Percentiles rank a stretch among this genome's conserved stretches.
Evolutionary conservation across 2,113 vertebrate genomes (phyloP).

Genomic region (Archilochus colubris): DNA sequence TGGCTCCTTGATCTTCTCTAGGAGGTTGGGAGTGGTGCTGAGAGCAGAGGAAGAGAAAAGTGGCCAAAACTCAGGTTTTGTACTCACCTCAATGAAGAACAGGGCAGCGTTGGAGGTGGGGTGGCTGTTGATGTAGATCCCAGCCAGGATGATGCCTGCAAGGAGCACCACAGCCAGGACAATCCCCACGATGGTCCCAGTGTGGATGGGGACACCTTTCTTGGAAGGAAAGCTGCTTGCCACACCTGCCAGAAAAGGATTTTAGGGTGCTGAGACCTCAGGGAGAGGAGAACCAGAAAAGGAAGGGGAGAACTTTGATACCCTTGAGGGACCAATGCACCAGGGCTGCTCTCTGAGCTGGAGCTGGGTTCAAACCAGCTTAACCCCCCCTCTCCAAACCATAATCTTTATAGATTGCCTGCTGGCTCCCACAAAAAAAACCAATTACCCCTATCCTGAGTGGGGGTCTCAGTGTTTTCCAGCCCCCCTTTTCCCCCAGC

Average conservation of each 20-base stretch:
- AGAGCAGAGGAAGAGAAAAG: background rate
- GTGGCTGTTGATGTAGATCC: conserved; percentile 89
- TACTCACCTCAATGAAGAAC: conserved; percentile 91
- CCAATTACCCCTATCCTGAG: background rate
- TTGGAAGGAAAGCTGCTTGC: conserved; percentile 52
- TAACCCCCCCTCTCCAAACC: background rate
- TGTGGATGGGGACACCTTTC: conserved; percentile 73
- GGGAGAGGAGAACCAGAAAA: too few relatives aligned
- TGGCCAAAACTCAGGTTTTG: rapidly evolving
- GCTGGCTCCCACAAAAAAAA: background rate
- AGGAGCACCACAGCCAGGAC: conserved; percentile 85
- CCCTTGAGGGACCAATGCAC: too few relatives aligned
- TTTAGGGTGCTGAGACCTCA: background rate
- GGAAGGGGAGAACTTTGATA: too few relatives aligned
- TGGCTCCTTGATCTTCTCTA: background rate
- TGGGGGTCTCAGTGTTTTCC: background rate
- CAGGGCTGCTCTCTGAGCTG: too few relatives aligned
- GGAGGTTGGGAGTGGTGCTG: background rate
- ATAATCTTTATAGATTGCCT: background rate
- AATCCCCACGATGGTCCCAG: conserved; percentile 87
- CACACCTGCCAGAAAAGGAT: conserved; percentile 26
- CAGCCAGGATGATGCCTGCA: conserved; percentile 82
- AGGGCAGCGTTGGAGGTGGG: conserved; percentile 86
- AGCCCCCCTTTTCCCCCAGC: background rate
- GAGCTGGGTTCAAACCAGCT: background rate